phyloP scores from a whole-genome alignment of 2,797 vertebrate genomes.

The Zenarchopterus dispar region DNA sequence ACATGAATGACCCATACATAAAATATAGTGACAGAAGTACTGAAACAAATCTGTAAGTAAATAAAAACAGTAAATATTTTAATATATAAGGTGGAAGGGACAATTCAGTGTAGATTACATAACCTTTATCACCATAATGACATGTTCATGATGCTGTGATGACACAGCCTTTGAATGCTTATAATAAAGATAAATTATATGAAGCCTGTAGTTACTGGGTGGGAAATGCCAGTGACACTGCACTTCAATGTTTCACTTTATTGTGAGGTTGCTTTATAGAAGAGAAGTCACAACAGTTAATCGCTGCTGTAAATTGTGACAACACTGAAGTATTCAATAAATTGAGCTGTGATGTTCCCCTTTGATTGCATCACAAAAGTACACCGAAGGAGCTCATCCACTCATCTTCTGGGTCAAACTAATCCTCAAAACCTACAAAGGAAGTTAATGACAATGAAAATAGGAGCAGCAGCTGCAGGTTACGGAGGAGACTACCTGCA shows the following conservation, averaged over 20 bases:
- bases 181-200: constrained; percentile 23
- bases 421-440: constrained; percentile 74
- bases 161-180: constrained; percentile 12
- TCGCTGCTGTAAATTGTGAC: constrained; percentile 53
- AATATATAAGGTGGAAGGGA: not conserved
- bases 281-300: constrained; percentile 43
- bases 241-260: constrained; percentile 37
- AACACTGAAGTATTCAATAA: constrained; percentile 60
- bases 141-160: not conserved
- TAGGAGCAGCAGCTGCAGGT: constrained; percentile 58
- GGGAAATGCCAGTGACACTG: constrained; percentile 33
- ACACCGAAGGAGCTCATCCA: constrained; percentile 66
- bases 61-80: not conserved
- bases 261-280: constrained; percentile 33
- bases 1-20: not conserved
- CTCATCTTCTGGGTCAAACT: constrained; percentile 71
- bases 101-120: not conserved
- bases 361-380: constrained; percentile 63
- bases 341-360: constrained; percentile 47
- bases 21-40: not conserved
- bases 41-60: no score
- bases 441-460: constrained; percentile 73
- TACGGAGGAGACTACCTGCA: constrained; percentile 61
- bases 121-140: not conserved
- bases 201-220: not conserved